Evolutionary conservation across 2,888 invertebrate species (phyloP).

Genomic region (Drosophila sordidula): DNA sequence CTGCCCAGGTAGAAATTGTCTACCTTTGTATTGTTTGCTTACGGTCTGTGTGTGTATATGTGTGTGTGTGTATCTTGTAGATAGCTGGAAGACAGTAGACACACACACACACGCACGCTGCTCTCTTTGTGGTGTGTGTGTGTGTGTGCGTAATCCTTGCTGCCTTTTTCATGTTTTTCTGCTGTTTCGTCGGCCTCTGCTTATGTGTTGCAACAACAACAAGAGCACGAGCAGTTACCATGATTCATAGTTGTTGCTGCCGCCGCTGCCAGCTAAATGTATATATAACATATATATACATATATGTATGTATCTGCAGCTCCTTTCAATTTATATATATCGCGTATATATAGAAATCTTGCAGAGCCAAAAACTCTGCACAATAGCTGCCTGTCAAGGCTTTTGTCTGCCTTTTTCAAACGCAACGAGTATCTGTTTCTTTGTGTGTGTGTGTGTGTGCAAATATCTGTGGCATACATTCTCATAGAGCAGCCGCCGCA

Average conservation of each 20-base stretch:
- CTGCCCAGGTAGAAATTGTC: slow-evolving; percentile 76
- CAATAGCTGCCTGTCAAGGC: slow-evolving; percentile 39
- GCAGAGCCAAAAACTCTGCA: slow-evolving; percentile 14
- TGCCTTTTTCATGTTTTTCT: slow-evolving; percentile 43
- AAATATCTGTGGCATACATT: slow-evolving; percentile 65
- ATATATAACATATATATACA: slow-evolving; percentile 1
- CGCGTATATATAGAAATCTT: slow-evolving; percentile 13
- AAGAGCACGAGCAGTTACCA: slow-evolving; percentile 59
- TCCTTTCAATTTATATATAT: slow-evolving; percentile 21
- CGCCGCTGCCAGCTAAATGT: slow-evolving; percentile 1
- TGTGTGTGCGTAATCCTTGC: slow-evolving; percentile 55
- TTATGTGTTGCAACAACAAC: slow-evolving; percentile 20
- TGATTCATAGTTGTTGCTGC: slow-evolving; percentile 64
- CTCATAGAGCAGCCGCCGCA: slow-evolving; percentile 47
- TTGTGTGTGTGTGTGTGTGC: slow-evolving; percentile 28
- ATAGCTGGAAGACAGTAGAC: slow-evolving; percentile 66
- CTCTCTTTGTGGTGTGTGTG: slow-evolving; percentile 9
- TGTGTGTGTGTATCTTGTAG: slow-evolving; percentile 65
- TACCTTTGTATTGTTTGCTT: slow-evolving; percentile 67
- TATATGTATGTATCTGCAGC: slow-evolving; percentile 30
- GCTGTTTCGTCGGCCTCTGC: slow-evolving; percentile 28
- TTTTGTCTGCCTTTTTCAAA: slow-evolving; percentile 25
- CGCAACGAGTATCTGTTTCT: slow-evolving; percentile 6
- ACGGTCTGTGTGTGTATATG: slow-evolving; percentile 17
- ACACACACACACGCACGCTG: slow-evolving; percentile 9